Base-by-base conservation (phyloP, 2,888 invertebrate species). In the Melinopterus prodromus region DNA sequence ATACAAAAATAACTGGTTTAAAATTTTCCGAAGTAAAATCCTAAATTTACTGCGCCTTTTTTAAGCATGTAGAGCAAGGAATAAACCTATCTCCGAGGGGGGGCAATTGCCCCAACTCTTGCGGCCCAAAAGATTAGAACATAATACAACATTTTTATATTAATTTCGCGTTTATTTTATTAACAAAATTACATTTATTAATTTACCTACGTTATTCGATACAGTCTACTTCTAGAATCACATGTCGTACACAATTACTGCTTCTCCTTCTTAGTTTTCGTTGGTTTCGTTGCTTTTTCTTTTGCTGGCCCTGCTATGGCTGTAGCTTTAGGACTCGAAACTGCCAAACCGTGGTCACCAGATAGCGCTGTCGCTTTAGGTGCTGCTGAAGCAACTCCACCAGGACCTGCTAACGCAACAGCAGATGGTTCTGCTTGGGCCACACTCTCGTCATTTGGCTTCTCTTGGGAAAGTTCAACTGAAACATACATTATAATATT, bases 361-460 rank as follows among this genome's bases (percentile, higher is more conserved):
- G 89, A 91, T 26, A 91, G 85, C 2, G 92, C 91, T 12, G 91
- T 91, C 7, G 88, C 90, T 76, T 88, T 86, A 5, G 91, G 91
- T 14, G 89, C 88, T 4, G 91, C 90, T 12, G 89, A 87, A 6
- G 91, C 91, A 4, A 90, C 88, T 6, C 91, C 91, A 70, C 91
- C 91, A 70, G 87, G 87, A 69, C 91, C 91, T 6, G 91, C 90
- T 75, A 91, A 84, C 2, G 91, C 90, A 77, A 91, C 88, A 4
- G 90, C 91, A 70, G 88, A 88, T 7, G 91, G 91, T 80, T 89
- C 88, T 16, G 90, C 90, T 85, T 90, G 90, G 1, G 91, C 90
- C 77, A 90, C 87, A 69, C 89, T 88, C 5, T 90, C 89, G 81
- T 89, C 88, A 16, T 85, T 83, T 16, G 82, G 78, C 70, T 84